These are phyloP conservation scores for Bacillus rossius DNA, from an alignment of 1,140 invertebrate genomes.

Conservation along the genomic window DNA sequence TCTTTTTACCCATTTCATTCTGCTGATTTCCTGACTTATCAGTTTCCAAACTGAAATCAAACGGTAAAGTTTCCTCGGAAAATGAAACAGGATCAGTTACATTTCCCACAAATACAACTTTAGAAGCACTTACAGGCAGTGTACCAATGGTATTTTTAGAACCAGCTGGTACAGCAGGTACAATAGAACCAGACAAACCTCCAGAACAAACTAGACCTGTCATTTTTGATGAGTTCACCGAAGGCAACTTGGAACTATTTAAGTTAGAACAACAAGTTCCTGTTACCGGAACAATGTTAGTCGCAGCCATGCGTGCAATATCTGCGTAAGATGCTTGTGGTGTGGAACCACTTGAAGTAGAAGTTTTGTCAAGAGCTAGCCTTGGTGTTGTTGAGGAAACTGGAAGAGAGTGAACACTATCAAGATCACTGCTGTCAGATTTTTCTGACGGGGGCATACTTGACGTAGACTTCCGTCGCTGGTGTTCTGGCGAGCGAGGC, in stretches of 20 bases:
- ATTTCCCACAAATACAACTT: not conserved
- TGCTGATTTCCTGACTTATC: too few relatives aligned
- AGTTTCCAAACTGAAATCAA: too few relatives aligned
- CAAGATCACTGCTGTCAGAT: conserved; percentile 66
- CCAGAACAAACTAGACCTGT: too few relatives aligned
- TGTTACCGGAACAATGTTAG: not conserved
- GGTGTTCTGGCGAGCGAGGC: conserved; percentile 18
- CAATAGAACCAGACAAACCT: too few relatives aligned
- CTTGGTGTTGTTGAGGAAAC: conserved; percentile 47
- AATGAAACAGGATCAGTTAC: too few relatives aligned
- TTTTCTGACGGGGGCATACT: conserved; percentile 63
- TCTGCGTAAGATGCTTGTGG: conserved; percentile 69
- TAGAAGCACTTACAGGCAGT: conserved; percentile 11
- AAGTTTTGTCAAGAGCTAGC: conserved; percentile 21
- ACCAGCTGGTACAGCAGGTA: not conserved
- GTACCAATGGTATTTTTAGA: conserved; percentile 11
- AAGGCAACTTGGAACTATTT: too few relatives aligned
- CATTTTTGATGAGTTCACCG: too few relatives aligned
- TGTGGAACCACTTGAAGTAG: conserved; percentile 44
- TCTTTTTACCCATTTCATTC: not conserved
- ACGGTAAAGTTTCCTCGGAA: too few relatives aligned
- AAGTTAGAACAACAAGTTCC: too few relatives aligned
- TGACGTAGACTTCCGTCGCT: conserved; percentile 48
- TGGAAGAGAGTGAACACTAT: conserved; percentile 66
- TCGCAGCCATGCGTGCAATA: conserved; percentile 55